Conservation (phyloP, 2,888 invertebrate genomes). For the Amiota minor region DNA sequence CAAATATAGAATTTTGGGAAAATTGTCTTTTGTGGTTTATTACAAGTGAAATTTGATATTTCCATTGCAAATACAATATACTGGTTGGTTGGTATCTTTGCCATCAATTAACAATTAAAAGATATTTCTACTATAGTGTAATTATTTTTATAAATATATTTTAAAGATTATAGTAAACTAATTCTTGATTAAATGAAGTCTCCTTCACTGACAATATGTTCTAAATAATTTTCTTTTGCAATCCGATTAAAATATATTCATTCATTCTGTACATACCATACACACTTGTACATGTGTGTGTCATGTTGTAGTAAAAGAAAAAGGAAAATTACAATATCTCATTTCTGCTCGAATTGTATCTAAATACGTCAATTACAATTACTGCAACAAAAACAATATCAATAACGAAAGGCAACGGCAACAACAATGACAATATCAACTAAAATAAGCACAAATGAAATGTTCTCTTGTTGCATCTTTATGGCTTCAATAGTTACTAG, state of each 20-base stretch:
- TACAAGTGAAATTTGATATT: conserved; percentile 54
- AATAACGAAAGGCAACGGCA: conserved; percentile 1
- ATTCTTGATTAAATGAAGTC: conserved; percentile 42
- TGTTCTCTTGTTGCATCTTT: conserved; percentile 13
- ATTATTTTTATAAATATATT: too few species aligned
- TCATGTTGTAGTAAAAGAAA: not conserved
- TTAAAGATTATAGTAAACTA: too few species aligned
- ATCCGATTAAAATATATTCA: too few species aligned
- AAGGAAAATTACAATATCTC: conserved; percentile 1
- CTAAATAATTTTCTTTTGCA: not conserved
- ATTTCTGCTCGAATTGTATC: too few species aligned
- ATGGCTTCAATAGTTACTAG: conserved; percentile 2
- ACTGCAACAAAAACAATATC: conserved; percentile 20
- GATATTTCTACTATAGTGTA: too few species aligned
- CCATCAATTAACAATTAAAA: too few species aligned
- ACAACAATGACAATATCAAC: not conserved
- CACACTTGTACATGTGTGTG: too few species aligned
- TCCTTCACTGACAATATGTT: not conserved
- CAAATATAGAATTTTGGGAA: conserved; percentile 45
- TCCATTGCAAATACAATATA: too few species aligned
- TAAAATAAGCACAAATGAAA: conserved; percentile 8
- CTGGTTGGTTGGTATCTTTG: too few species aligned
- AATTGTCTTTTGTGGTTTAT: conserved; percentile 37
- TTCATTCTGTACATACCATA: too few species aligned
- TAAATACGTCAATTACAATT: conserved; percentile 11